Base-by-base conservation (phyloP, 1,140 invertebrate species). In the Drosophila leontia region DNA sequence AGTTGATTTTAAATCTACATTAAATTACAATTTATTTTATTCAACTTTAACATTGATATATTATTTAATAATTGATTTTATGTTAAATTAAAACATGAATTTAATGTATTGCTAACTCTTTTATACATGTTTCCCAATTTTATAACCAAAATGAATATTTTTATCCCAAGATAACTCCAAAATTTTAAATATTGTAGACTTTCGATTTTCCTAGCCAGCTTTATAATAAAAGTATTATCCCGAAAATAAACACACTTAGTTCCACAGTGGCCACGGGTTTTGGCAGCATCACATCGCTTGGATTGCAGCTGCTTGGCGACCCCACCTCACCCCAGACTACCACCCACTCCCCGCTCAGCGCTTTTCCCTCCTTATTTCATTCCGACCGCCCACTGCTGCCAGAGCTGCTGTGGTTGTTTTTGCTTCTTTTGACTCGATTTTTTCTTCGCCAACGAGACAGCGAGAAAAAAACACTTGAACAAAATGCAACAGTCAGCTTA, bases 401-500 rank as follows among this genome's bases (percentile, higher is more conserved):
- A 48, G 39, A 42, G 78, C 50, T 35, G 61, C 74, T 82, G 74
- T 82, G 69, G 62, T 68, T 83, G 65, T 64, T 80, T 78, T 79
- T 75, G 58, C 56, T 34, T 34, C 56, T 59, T 71, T 59, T 75
- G 69, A 39, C 41, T 77, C 45, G n/a, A 29, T 51, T 69, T 75
- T 62, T 48, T 72, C 42, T 57, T 67, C 45, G 17, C 80, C 80
- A 88, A 78, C 84, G 47, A 53, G 84, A 83, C 84, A 72, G 53
- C 44, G 67, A 35, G 53, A 60, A 72, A 80, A 67, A 69, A 67
- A 78, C 82, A 74, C 78, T 78, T 78, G 78, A 72, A 57, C 78
- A 78, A 72, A 56, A 65, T 72, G 59, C 76, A 72, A 59, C 59
- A 82, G 64, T 79, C 60, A 75, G 80, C 70, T 83, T 83, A 83